phyloP scores from a whole-genome alignment of 53 echinoderm and acorn worm species.

The Luidia sarsii region DNA sequence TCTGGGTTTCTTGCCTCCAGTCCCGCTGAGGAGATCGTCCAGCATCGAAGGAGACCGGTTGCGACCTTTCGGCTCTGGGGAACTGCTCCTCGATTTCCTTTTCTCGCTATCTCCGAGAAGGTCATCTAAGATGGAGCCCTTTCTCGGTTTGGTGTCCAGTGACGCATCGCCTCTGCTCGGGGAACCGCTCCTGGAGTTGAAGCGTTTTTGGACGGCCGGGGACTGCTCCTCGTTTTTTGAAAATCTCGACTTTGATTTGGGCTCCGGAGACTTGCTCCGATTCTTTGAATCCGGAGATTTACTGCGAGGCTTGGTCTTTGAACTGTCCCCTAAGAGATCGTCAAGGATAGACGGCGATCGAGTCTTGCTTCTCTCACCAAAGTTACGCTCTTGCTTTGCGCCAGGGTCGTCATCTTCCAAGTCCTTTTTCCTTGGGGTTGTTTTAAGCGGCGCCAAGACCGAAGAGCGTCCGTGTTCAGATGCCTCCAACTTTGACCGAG shows the following conservation, averaged over 20 bases:
- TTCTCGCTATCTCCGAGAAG: constrained; percentile 31
- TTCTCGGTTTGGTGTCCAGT: constrained; percentile 22
- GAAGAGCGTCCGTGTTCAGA: background rate
- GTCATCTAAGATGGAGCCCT: constrained; percentile 43
- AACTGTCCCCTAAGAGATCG: constrained; percentile 28
- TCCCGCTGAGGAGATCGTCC: constrained; percentile 41
- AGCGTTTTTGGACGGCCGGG: background rate
- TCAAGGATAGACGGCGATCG: constrained; percentile 33
- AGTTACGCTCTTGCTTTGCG: constrained; percentile 27
- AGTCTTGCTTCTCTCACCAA: background rate
- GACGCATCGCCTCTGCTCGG: constrained; percentile 4
- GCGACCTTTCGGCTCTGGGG: constrained; percentile 43
- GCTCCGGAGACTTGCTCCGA: constrained; percentile 33
- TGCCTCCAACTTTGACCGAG: constrained; percentile 23
- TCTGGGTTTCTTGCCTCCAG: constrained; percentile 2
- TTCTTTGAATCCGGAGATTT: constrained; percentile 35
- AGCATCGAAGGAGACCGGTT: constrained; percentile 39
- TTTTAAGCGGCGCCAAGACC: constrained; percentile 36
- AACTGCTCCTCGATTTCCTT: constrained; percentile 45
- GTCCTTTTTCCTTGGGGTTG: constrained; percentile 34
- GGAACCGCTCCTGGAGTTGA: constrained; percentile 15
- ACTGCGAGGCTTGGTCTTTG: constrained; percentile 18
- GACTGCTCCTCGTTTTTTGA: background rate
- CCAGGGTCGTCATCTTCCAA: constrained; percentile 26
- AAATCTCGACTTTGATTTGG: constrained; percentile 6